Evolutionary conservation across 2,888 invertebrate species (phyloP).

Genomic region (Rhagium mordax): DNA sequence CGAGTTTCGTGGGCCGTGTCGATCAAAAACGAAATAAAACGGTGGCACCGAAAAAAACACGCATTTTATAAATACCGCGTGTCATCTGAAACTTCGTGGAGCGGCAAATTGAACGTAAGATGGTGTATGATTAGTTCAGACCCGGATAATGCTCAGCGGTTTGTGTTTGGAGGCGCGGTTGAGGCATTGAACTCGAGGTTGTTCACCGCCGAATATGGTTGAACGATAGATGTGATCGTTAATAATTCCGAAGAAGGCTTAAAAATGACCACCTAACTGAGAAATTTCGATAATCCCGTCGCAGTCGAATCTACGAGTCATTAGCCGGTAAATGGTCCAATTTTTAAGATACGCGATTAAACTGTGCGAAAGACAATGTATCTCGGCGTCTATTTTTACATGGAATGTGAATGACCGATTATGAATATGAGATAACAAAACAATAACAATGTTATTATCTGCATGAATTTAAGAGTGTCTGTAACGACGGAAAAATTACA

Average conservation of each 20-base stretch:
- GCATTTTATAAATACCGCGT: conserved; percentile 56
- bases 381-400: conserved; percentile 64
- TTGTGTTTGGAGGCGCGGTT: conserved; percentile 64
- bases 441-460: conserved; percentile 27
- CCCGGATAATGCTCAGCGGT: conserved; percentile 54
- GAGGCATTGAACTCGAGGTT: conserved; percentile 69
- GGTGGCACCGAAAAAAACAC: conserved; percentile 38
- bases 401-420: conserved; percentile 68
- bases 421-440: conserved; percentile 47
- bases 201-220: conserved; percentile 69
- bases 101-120: conserved; percentile 37
- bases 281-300: conserved; percentile 3
- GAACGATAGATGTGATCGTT: conserved; percentile 61
- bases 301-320: not conserved
- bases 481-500: not conserved
- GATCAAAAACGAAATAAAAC: not conserved
- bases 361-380: conserved; percentile 22
- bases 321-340: not conserved
- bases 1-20: not conserved
- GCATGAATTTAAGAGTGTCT: conserved; percentile 9
- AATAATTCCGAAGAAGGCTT: conserved; percentile 36
- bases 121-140: conserved; percentile 45
- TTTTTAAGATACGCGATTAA: conserved; percentile 11
- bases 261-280: conserved; percentile 24
- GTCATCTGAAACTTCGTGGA: conserved; percentile 33